phyloP scores from a whole-genome alignment of 2,113 vertebrate genomes.

The Chrysochloris asiatica region DNA sequence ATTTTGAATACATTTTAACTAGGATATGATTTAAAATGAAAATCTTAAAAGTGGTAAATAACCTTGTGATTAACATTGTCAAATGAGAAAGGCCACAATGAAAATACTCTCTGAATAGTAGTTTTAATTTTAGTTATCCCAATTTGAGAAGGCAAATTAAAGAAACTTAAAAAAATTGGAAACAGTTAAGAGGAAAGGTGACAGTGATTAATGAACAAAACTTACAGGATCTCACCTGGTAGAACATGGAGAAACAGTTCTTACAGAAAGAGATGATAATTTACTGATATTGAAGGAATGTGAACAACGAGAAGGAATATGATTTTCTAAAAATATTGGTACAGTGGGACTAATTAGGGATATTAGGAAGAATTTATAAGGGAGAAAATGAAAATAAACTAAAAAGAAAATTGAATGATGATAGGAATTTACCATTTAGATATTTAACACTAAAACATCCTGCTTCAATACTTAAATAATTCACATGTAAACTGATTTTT shows the following conservation, averaged over 20 bases:
- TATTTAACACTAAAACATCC: background rate
- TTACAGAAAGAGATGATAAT: slow-evolving; percentile 58
- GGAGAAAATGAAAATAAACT: slow-evolving; percentile 1
- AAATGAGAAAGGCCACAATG: slow-evolving; percentile 25
- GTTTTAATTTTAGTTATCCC: slow-evolving; percentile 65
- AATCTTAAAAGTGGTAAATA: slow-evolving; percentile 59
- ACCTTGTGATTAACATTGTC: slow-evolving; percentile 52
- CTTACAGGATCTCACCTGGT: slow-evolving; percentile 43
- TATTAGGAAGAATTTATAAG: slow-evolving; percentile 52
- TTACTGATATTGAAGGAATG: slow-evolving; percentile 66
- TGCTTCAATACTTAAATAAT: slow-evolving; percentile 38
- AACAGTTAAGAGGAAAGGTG: slow-evolving; percentile 61
- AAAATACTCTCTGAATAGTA: slow-evolving; percentile 42
- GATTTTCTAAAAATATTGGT: slow-evolving; percentile 70
- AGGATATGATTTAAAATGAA: slow-evolving; percentile 53
- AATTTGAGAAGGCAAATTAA: slow-evolving; percentile 69
- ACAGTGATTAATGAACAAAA: slow-evolving; percentile 72
- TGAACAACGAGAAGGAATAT: slow-evolving; percentile 60
- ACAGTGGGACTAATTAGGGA: slow-evolving; percentile 55
- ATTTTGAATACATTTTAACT: slow-evolving; percentile 59
- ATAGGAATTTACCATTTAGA: slow-evolving; percentile 52
- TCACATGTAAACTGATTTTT: background rate
- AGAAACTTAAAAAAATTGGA: slow-evolving; percentile 66
- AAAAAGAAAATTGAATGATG: slow-evolving; percentile 54
- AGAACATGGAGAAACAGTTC: slow-evolving; percentile 16